A percentile compares a stretch with the other conserved stretches of the same genome.
phyloP scores from a whole-genome alignment of 2,797 vertebrate genomes.

The Coendou prehensilis region DNA sequence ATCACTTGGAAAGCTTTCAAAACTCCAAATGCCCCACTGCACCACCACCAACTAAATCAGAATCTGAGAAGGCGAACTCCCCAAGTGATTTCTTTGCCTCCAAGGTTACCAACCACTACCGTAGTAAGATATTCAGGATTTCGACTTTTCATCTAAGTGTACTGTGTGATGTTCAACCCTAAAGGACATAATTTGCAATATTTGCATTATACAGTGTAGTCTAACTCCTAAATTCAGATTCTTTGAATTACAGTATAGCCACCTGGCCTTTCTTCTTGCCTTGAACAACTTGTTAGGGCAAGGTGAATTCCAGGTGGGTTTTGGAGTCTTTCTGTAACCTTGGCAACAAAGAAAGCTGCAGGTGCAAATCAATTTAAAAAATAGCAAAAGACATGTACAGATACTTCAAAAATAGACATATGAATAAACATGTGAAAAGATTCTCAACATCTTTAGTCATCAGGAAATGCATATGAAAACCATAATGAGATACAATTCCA shows the following conservation, averaged over 20 bases:
- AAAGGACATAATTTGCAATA: neutral
- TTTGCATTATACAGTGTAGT: neutral
- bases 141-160: neutral
- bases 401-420: neutral
- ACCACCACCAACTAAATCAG: neutral
- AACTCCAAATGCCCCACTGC: neutral
- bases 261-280: conserved; percentile 16
- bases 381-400: conserved; percentile 30
- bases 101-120: neutral
- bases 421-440: conserved; percentile 59
- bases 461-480: conserved; percentile 56
- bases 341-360: conserved; percentile 2
- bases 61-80: neutral
- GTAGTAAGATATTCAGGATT: conserved; percentile 9
- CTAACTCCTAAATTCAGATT: neutral
- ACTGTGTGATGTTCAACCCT: neutral
- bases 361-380: conserved; percentile 40
- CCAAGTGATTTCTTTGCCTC: neutral
- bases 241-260: neutral
- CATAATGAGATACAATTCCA: conserved; percentile 48
- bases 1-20: conserved; percentile 24
- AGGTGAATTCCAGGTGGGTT: conserved; percentile 36
- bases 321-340: conserved; percentile 19
- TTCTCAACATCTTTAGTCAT: conserved; percentile 54
- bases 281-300: conserved; percentile 39